Percentiles rank a stretch among this genome's conserved stretches.
Conservation (phyloP, 1,140 invertebrate species). For the Pseudomyrmex sp. region DNA sequence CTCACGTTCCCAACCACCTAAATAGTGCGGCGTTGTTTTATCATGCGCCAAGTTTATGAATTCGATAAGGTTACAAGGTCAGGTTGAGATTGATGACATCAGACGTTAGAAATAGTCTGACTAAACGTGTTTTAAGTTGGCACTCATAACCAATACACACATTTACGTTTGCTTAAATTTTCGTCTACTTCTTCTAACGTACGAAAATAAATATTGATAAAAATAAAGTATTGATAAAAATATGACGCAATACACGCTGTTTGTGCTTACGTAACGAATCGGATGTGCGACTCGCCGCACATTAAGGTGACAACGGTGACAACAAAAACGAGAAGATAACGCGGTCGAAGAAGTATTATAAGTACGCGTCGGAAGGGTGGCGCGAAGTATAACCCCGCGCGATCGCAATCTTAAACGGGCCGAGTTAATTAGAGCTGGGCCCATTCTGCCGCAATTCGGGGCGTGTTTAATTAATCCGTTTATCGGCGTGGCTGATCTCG, state of each 20-base stretch:
- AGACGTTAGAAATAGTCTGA: conserved; percentile 4
- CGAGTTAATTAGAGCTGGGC: conserved; percentile 32
- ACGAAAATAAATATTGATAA: neutral
- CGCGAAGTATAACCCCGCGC: neutral
- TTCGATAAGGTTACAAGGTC: neutral
- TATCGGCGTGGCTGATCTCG: conserved; percentile 41
- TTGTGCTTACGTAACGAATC: conserved; percentile 36
- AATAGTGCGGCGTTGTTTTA: conserved; percentile 21
- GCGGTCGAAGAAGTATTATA: conserved; percentile 12
- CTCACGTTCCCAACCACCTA: neutral
- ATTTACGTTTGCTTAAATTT: neutral
- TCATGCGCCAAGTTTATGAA: neutral
- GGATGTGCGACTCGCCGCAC: conserved; percentile 37
- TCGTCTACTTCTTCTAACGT: no score
- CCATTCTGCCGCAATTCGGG: conserved; percentile 29
- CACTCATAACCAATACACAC: neutral
- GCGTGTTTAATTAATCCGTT: conserved; percentile 42
- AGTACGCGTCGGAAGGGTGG: neutral
- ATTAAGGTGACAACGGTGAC: conserved; percentile 42
- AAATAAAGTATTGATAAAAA: no score
- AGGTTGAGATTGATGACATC: conserved; percentile 1
- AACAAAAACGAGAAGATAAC: conserved; percentile 14
- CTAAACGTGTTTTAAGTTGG: neutral
- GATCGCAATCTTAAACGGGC: conserved; percentile 46
- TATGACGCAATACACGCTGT: conserved; percentile 4